Conservation (phyloP, 2,113 vertebrate genomes). For the Chlorodrepanis virens region DNA sequence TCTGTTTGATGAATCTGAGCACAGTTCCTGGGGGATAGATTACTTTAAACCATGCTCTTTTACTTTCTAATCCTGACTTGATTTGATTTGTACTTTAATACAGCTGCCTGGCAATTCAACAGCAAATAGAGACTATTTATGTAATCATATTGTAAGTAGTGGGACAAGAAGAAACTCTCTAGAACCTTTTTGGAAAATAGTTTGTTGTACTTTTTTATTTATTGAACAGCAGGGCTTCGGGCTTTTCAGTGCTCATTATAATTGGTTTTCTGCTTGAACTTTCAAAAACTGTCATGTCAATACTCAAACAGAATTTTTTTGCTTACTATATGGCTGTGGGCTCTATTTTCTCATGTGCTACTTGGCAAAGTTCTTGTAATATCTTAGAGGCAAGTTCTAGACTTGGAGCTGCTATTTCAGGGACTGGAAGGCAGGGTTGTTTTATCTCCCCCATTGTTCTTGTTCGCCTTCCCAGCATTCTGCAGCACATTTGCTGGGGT, state of each 20-base stretch:
- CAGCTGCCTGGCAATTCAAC: conserved; percentile 87
- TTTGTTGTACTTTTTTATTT: conserved; percentile 87
- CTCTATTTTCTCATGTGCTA: conserved; percentile 84
- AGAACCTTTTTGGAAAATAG: conserved; percentile 83
- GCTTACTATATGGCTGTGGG: conserved; percentile 83
- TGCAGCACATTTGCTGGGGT: background rate
- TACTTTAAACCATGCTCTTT: conserved; percentile 89
- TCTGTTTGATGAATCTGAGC: conserved; percentile 91
- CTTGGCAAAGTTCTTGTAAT: conserved; percentile 89
- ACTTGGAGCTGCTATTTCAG: conserved; percentile 74
- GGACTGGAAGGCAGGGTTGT: conserved; percentile 52
- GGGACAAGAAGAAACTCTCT: conserved; percentile 83
- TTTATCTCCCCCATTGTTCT: conserved; percentile 45
- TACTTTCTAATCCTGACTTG: conserved; percentile 90
- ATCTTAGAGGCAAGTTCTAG: conserved; percentile 82
- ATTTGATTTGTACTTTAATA: conserved; percentile 90
- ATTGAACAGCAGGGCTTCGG: conserved; percentile 83
- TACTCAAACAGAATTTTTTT: conserved; percentile 89
- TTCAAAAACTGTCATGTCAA: conserved; percentile 92
- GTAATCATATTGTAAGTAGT: conserved; percentile 85
- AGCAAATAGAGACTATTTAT: conserved; percentile 89
- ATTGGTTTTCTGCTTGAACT: conserved; percentile 94
- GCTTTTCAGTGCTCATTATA: conserved; percentile 88
- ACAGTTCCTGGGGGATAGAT: conserved; percentile 89
- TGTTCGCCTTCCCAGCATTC: background rate